phyloP scores from a whole-genome alignment of 1,140 invertebrate genomes.

The Bombus huntii region DNA sequence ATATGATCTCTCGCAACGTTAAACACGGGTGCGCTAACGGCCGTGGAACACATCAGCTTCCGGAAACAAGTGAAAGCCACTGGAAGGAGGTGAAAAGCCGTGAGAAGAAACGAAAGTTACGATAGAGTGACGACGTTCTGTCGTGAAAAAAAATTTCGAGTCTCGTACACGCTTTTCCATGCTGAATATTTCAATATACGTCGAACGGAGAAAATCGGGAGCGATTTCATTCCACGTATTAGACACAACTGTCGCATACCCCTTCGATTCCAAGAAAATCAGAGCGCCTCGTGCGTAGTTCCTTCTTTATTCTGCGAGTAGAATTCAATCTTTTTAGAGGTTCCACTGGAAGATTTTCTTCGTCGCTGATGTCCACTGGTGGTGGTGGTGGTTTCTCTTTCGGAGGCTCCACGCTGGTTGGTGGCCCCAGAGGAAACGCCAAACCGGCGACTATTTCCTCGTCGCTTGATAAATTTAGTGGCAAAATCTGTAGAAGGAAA shows the following conservation, averaged over 20 bases:
- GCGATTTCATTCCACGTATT: neutral
- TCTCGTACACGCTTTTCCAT: neutral
- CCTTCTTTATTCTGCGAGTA: slow-evolving; percentile 93
- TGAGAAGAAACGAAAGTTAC: slow-evolving; percentile 47
- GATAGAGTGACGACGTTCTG: neutral
- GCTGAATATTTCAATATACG: neutral
- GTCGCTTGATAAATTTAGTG: slow-evolving; percentile 76
- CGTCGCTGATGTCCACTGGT: slow-evolving; percentile 85
- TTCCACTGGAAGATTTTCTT: slow-evolving; percentile 79
- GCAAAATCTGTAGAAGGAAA: slow-evolving; percentile 71
- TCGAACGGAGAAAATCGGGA: neutral
- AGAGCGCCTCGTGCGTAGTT: slow-evolving; percentile 91
- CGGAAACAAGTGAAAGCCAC: slow-evolving; percentile 50
- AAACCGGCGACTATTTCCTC: slow-evolving; percentile 77
- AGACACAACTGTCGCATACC: slow-evolving; percentile 67
- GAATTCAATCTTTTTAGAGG: slow-evolving; percentile 90
- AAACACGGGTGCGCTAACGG: slow-evolving; percentile 26
- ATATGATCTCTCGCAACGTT: slow-evolving; percentile 37
- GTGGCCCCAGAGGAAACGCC: slow-evolving; percentile 82
- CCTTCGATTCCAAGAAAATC: slow-evolving; percentile 93
- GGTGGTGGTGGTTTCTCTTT: slow-evolving; percentile 94
- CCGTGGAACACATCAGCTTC: slow-evolving; percentile 24
- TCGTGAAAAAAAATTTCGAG: neutral
- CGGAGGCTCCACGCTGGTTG: slow-evolving; percentile 88
- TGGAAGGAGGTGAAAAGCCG: slow-evolving; percentile 26